Base-by-base conservation (phyloP, 2,113 vertebrate genomes). In the Notechis scutatus region DNA sequence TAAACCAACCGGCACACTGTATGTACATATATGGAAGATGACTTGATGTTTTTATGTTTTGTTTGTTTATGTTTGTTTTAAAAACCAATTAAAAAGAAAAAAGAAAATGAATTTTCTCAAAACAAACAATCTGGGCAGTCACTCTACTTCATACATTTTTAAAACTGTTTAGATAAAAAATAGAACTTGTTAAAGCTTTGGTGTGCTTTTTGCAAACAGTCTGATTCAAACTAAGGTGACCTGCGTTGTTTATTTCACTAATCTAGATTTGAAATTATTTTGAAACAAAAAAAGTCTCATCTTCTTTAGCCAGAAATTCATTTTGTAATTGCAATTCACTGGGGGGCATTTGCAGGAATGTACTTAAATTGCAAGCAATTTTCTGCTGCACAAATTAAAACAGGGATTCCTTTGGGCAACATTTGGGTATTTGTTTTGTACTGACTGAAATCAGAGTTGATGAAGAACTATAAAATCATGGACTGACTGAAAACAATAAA, bases 111-210 rank as follows among this genome's bases (percentile, higher is more conserved):
- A 39, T 86, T 47, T 50, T 93, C 85, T 91, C 92, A 87, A 86
- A 92, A 94, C 94, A 94, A 92, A 90, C 45, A 1, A 7, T 34
- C 69, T 81, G 85, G 90, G 89, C 94, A 61, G 91, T 93, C 92
- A 85, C 93, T 91, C 90, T 91, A 74, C 42, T n/a, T 59, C 0
- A 0, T 7, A 86, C 45, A 85, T 47, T 87, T 92, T 91, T 89
- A 4, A 85, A 91, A n/a, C 87, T 94, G 59, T 81, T 90, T 93
- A 50, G 92, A 47, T 91, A 91, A 50, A 92, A 47, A 11, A 0
- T 26, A 90, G 91, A 91, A 88, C n/a, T 12, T 54, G 88, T 14
- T 42, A 54, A 92, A 57, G 42, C 11, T 12, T 39, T 42, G 7
- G 8, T 54, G 10, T 21, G n/a, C 52, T n/a, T n/a, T 64, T 64